Conservation (phyloP, 2,113 vertebrate species). For the Paraplagusia blochii region DNA sequence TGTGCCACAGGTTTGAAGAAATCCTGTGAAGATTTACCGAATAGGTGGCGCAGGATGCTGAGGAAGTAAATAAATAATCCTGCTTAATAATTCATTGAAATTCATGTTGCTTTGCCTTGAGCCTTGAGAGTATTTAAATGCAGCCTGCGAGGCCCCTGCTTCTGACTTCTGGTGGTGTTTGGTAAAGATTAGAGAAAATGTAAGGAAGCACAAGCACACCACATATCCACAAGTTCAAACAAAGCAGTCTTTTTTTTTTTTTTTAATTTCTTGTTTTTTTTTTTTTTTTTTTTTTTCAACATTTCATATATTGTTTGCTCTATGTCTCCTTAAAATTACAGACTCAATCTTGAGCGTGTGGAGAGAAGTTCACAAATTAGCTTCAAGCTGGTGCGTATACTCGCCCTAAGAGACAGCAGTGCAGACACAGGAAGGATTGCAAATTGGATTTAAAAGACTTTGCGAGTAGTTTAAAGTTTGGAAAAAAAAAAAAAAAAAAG, state of each 20-base stretch:
- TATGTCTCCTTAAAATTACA: slow-evolving; percentile 39
- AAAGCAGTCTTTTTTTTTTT: too few species aligned
- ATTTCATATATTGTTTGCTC: slow-evolving; percentile 52
- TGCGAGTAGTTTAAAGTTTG: not conserved
- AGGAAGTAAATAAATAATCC: slow-evolving; percentile 79
- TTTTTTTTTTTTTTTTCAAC: slow-evolving; percentile 16
- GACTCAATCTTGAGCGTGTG: slow-evolving; percentile 66
- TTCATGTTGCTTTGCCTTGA: slow-evolving; percentile 75
- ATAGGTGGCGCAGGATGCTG: slow-evolving; percentile 70
- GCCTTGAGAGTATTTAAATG: slow-evolving; percentile 74
- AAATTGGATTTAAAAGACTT: slow-evolving; percentile 68
- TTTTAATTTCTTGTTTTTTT: too few species aligned
- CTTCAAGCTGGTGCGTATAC: slow-evolving; percentile 57
- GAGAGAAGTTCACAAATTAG: slow-evolving; percentile 67
- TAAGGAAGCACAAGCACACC: slow-evolving; percentile 18
- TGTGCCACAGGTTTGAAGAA: slow-evolving; percentile 67
- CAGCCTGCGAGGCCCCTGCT: slow-evolving; percentile 64
- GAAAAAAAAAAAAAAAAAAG: not conserved
- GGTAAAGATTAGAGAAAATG: slow-evolving; percentile 57
- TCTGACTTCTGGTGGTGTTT: slow-evolving; percentile 53
- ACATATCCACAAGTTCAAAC: not conserved
- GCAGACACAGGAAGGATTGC: slow-evolving; percentile 39
- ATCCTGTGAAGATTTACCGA: slow-evolving; percentile 73
- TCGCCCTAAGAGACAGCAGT: slow-evolving; percentile 34
- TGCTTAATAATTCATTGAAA: slow-evolving; percentile 77